Evolutionary conservation across 2,797 vertebrate genomes (phyloP), one percentile per base, ranked within the genome.

Genomic region (Aeoliscus strigatus): DNA sequence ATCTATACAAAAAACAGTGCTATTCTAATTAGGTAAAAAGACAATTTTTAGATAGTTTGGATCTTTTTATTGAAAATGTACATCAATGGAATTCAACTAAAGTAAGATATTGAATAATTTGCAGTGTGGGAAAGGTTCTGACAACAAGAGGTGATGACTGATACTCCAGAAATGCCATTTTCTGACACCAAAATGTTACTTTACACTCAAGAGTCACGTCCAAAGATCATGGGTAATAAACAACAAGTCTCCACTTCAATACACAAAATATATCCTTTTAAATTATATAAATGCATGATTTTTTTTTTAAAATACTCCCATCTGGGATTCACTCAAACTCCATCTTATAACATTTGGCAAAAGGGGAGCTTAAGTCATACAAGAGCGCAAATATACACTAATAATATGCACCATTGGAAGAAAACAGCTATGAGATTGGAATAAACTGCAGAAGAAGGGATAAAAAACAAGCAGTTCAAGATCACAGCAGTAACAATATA

Each of bases 211-310:
- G 53, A 81, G 66, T 75, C 66, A 86, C 80, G 31, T 86, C 66
- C 73, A 82, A 83, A 84, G 62, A 60, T 83, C 68, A 81, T 73
- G 78, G 66, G 76, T 82, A 80, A 86, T 84, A 80, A 84, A 87
- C 83, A 80, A 84, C 84, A 84, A 70, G 60, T 83, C 70, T 87
- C 70, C 81, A 88, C 80, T 86, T 85, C 72, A 85, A 87, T 87
- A 86, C 84, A 86, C 86, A 91, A 90, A 90, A 90, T 88, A 89
- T 81, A 87, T 88, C 85, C 84, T 85, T 87, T 86, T 88, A 87
- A 88, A 87, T 87, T 85, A 89, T 86, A 86, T 86, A 85, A 87
- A 86, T 87, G 82, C 77, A 76, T 18, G 68, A 77, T 75, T 82
- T 80, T 67, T 51, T 51, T 76, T 60, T 54, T 71, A 68, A 46